A percentile compares a stretch with the other conserved stretches of the same genome.
Evolutionary conservation across 2,113 vertebrate genomes (phyloP).

Genomic region (Telmatochromis brichardi): DNA sequence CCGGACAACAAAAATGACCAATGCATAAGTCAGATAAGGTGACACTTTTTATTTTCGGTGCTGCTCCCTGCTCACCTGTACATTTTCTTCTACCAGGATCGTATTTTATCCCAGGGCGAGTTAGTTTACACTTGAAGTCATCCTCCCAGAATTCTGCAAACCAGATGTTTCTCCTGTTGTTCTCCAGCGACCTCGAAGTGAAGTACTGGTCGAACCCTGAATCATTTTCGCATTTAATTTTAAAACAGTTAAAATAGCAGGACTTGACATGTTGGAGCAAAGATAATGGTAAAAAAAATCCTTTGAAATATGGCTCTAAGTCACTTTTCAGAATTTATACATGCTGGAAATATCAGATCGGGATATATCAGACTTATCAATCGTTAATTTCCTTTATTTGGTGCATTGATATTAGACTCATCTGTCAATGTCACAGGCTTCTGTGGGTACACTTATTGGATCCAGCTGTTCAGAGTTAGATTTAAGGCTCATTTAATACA

Average conservation of each 20-base stretch:
- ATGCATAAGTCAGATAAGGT: not conserved
- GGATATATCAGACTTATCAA: not conserved
- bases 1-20: not conserved
- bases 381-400: not conserved
- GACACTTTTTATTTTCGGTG: not conserved
- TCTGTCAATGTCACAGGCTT: not conserved
- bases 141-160: slow-evolving; percentile 75
- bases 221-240: not conserved
- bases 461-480: not conserved
- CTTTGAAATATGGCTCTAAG: not conserved
- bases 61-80: slow-evolving; percentile 67
- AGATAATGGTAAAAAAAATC: not conserved
- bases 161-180: slow-evolving; percentile 89
- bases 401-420: not conserved
- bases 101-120: slow-evolving; percentile 60
- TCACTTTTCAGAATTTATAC: not conserved
- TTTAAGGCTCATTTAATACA: not conserved
- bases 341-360: not conserved
- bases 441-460: not conserved
- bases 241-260: not conserved
- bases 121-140: slow-evolving; percentile 83
- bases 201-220: slow-evolving; percentile 88
- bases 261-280: not conserved
- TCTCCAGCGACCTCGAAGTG: slow-evolving; percentile 81
- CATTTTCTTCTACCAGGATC: slow-evolving; percentile 73